A percentile compares a stretch with the other conserved stretches of the same genome.
Conservation (phyloP, 2,113 vertebrate species). For the Melanerpes formicivorus region DNA sequence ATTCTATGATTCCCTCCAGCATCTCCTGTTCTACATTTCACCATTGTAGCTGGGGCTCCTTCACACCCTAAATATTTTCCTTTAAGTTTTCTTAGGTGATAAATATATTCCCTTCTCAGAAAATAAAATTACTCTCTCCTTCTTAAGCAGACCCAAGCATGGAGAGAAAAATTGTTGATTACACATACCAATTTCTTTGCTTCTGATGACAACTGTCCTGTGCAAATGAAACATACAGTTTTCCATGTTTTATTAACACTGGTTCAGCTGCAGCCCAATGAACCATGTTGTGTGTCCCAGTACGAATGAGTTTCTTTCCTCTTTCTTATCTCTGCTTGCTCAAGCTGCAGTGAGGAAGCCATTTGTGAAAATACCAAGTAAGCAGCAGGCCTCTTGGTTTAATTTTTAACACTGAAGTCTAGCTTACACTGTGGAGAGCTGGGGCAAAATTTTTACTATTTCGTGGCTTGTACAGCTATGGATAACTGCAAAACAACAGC, state of each 20-base stretch:
- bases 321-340: not conserved
- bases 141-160: not conserved
- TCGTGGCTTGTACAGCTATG: not conserved
- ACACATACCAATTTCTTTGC: not conserved
- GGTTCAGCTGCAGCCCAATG: not conserved
- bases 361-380: not conserved
- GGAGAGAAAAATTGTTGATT: not conserved
- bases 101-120: not conserved
- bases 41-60: not conserved
- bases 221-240: not conserved
- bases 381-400: not conserved
- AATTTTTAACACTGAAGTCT: not conserved
- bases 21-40: not conserved
- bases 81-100: not conserved
- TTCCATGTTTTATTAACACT: not conserved
- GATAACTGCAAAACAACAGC: not conserved
- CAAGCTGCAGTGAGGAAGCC: not conserved
- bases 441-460: not conserved
- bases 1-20: not conserved
- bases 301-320: not conserved
- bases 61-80: not conserved
- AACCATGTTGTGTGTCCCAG: not conserved
- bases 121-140: not conserved
- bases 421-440: not conserved
- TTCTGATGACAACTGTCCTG: not conserved